Base-by-base conservation (phyloP, 2,797 vertebrate species). In the Chrysolophus pictus region DNA sequence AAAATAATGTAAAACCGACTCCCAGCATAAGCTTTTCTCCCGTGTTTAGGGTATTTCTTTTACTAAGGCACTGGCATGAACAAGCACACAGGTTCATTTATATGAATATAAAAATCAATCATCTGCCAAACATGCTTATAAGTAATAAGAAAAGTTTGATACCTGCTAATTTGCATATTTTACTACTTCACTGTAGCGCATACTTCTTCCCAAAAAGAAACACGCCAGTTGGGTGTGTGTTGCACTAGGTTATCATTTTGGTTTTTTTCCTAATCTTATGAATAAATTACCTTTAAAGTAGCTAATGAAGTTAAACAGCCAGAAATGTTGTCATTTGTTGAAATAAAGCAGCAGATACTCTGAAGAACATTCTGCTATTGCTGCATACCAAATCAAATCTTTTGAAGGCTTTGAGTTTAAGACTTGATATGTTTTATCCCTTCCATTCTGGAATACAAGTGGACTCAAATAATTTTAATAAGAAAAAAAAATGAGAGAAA, bases 11-110 rank as follows among this genome's bases (percentile, higher is more conserved):
- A 91, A 94, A 53, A 44, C n/a, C 49, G 71, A 28, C 69, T 90
- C 77, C 75, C 73, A 93, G 59, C 51, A 11, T 2, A 35, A 7
- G 14, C 11, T 39, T 90, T 81, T 78, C 46, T 51, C 78, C 75
- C 37, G 58, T 46, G 14, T 75, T 64, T 55, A 46, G 78, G 71
- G 73, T 74, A 67, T 72, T 71, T 22, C 3, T 29, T 69, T 58
- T 88, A 59, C 90, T 97, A 99, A 98, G 98, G 98, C 98, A 98
- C 97, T 96, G 69, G 72, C 92, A 94, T 75, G 51, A 95, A 96
- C 90, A 97, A 94, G 96, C 88, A 78, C 21, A 72, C 68, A 93
- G 89, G 94, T 87, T 80, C 58, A 47, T 88, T 91, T 53, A 63
- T 11, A 80, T 1, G 4, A 53, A 78, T 69, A 90, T 39, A 65